Evolutionary conservation across 2,797 vertebrate species (phyloP).

Genomic region (Anguilla megastoma): DNA sequence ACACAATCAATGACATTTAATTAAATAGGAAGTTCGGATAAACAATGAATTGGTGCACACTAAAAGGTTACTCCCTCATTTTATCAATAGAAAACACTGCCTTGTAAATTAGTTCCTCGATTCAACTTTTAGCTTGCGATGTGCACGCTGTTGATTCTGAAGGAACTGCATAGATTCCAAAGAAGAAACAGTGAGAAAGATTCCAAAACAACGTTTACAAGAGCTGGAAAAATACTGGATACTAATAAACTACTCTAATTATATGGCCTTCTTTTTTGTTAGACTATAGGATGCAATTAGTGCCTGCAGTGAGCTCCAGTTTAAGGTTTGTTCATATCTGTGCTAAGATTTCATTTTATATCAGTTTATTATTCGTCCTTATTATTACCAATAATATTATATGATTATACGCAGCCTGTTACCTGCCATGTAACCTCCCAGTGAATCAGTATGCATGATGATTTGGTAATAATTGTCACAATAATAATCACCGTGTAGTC

Average conservation of each 20-base stretch:
- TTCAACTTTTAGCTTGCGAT: constrained; percentile 34
- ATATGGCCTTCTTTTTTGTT: constrained; percentile 14
- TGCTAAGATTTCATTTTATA: neutral
- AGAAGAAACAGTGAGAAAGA: neutral
- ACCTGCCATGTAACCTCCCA: constrained; percentile 41
- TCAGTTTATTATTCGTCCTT: neutral
- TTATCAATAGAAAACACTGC: constrained; percentile 24
- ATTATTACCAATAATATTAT: constrained; percentile 22
- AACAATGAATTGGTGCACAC: constrained; percentile 58
- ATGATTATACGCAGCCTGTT: constrained; percentile 50
- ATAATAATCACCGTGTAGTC: constrained; percentile 60
- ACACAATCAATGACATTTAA: constrained; percentile 68
- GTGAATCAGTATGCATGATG: constrained; percentile 47
- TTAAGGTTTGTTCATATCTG: constrained; percentile 30
- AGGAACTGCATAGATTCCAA: neutral
- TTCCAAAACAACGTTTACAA: neutral
- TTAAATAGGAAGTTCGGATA: constrained; percentile 63
- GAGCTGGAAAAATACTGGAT: neutral
- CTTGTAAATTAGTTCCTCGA: neutral
- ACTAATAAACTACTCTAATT: neutral
- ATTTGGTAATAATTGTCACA: constrained; percentile 57
- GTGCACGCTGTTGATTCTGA: neutral
- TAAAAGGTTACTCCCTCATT: constrained; percentile 51
- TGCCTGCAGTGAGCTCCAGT: constrained; percentile 33
- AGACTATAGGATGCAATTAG: constrained; percentile 31